phyloP scores from a whole-genome alignment of 2,888 invertebrate species.

The Molorchus minor region DNA sequence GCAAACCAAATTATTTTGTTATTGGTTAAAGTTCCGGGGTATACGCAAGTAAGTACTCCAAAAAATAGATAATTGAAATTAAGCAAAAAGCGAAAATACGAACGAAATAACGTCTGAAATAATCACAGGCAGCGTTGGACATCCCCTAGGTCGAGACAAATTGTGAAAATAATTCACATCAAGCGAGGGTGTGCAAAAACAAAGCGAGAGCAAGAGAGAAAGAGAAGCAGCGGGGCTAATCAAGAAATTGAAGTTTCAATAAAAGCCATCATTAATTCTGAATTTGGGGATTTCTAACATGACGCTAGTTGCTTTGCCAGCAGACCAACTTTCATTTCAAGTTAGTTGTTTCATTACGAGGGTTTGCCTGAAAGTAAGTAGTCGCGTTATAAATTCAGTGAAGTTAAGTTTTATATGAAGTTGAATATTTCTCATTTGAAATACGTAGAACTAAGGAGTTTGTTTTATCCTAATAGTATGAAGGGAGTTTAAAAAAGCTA shows the following conservation, averaged over 20 bases:
- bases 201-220: conserved; percentile 50
- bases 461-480: too few species aligned
- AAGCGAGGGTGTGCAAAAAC: conserved; percentile 40
- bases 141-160: conserved; percentile 53
- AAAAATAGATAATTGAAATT: neutral
- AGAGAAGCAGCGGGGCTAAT: conserved; percentile 41
- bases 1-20: too few species aligned
- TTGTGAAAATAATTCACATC: conserved; percentile 59
- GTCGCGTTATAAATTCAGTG: too few species aligned
- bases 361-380: too few species aligned
- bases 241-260: conserved; percentile 73
- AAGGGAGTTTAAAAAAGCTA: too few species aligned
- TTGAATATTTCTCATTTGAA: too few species aligned
- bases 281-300: conserved; percentile 57
- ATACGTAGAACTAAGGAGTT: too few species aligned
- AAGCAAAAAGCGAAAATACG: conserved; percentile 1
- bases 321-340: conserved; percentile 13
- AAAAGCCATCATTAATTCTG: conserved; percentile 77
- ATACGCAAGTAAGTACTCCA: too few species aligned
- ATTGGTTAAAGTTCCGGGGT: too few species aligned
- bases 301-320: conserved; percentile 22
- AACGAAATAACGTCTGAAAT: conserved; percentile 18
- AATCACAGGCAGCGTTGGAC: conserved; percentile 34
- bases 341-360: conserved; percentile 9
- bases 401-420: too few species aligned